These are phyloP conservation scores for Circaetus gallicus DNA, from an alignment of 2,113 vertebrate species.

Conservation along the genomic window DNA sequence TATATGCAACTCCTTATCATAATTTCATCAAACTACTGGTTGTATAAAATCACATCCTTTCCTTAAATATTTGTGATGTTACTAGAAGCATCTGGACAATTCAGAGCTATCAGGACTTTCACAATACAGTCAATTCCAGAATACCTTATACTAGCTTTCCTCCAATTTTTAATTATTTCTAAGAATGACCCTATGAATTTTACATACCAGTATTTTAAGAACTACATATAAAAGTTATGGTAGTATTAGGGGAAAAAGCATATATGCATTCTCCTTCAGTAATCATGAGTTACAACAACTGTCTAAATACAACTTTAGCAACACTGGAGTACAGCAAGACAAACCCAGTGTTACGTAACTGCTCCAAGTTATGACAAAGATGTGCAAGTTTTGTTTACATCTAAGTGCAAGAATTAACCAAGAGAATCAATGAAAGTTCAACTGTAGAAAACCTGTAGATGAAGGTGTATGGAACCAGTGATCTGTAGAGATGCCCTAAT, in stretches of 20 bases:
- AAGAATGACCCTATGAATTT: background rate
- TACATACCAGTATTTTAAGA: background rate
- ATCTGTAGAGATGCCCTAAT: background rate
- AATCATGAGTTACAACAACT: background rate
- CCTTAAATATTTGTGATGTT: background rate
- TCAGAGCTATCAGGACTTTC: background rate
- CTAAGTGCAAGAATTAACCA: background rate
- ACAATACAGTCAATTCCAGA: background rate
- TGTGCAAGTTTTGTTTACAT: background rate
- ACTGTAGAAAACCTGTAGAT: background rate
- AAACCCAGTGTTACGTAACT: background rate
- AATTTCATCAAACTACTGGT: background rate
- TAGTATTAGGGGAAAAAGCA: background rate
- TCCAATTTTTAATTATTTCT: background rate
- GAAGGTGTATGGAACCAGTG: background rate
- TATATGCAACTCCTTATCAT: background rate
- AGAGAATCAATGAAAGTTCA: background rate
- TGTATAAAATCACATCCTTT: background rate
- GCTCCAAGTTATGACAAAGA: background rate
- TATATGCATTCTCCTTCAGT: background rate
- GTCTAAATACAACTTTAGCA: background rate
- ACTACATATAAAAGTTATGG: background rate
- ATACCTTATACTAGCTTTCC: background rate
- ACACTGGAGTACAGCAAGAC: background rate
- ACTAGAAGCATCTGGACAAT: background rate